Evolutionary conservation across 1,140 invertebrate species (phyloP).

Genomic region (Popillia japonica): DNA sequence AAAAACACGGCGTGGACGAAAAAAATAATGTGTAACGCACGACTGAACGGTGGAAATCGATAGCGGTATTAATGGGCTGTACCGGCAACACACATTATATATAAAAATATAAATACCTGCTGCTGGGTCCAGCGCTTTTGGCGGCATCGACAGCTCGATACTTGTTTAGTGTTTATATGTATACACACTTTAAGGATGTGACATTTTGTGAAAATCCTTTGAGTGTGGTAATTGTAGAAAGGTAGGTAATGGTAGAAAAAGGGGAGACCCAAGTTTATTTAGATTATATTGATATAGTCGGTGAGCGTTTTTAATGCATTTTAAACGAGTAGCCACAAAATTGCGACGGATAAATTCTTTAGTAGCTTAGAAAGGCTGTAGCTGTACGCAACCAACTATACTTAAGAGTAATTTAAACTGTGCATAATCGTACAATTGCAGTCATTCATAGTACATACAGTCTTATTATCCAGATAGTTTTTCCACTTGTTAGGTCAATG

Average conservation of each 20-base stretch:
- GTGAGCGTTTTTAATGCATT: too few relatives aligned
- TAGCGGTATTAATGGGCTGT: background rate
- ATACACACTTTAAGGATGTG: background rate
- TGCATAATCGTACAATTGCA: too few relatives aligned
- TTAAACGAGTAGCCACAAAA: too few relatives aligned
- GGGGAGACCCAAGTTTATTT: too few relatives aligned
- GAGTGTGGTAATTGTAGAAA: too few relatives aligned
- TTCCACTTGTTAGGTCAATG: too few relatives aligned
- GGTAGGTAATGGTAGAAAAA: too few relatives aligned
- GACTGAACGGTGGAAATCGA: constrained; percentile 6
- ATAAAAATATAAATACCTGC: constrained; percentile 6
- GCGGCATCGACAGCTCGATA: background rate
- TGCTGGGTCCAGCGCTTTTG: background rate
- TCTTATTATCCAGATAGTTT: too few relatives aligned
- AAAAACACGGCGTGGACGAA: constrained; percentile 8
- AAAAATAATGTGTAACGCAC: constrained; percentile 15
- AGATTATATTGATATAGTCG: too few relatives aligned
- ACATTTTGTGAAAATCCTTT: background rate
- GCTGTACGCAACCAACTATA: background rate
- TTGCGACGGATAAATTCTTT: too few relatives aligned
- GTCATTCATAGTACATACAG: too few relatives aligned
- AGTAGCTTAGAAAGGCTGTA: background rate
- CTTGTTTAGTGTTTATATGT: background rate
- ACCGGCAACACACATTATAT: background rate
- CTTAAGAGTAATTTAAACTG: background rate